Evolutionary conservation across 2,888 invertebrate species (phyloP).

Genomic region (Petrolisthes manimaculis): DNA sequence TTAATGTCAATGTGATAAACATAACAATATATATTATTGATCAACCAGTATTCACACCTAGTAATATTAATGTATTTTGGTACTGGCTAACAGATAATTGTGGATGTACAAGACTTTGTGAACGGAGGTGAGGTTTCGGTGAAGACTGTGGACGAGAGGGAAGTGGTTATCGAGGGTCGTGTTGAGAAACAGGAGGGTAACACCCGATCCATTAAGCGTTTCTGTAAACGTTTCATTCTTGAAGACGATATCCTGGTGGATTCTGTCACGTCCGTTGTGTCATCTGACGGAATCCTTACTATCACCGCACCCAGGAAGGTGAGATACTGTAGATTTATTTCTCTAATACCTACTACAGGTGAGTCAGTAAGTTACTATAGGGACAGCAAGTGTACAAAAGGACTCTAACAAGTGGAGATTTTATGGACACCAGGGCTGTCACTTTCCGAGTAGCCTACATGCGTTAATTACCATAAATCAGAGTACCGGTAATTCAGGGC

Average conservation of each 20-base stretch:
- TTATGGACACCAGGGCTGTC: no score
- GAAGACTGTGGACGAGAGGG: slow-evolving; percentile 33
- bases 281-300: slow-evolving; percentile 45
- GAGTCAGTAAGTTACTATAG: no score
- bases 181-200: slow-evolving; percentile 50
- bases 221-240: slow-evolving; percentile 40
- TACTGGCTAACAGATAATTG: slow-evolving; percentile 32
- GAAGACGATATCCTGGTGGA: slow-evolving; percentile 28
- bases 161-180: slow-evolving; percentile 41
- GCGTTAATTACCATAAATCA: no score
- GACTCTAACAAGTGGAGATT: no score
- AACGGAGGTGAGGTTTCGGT: slow-evolving; percentile 44
- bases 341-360: no score
- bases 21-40: background rate
- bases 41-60: background rate
- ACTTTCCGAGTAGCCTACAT: no score
- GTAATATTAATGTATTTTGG: background rate
- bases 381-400: no score
- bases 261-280: slow-evolving; percentile 31
- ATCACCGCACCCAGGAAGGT: slow-evolving; percentile 42
- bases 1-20: slow-evolving; percentile 1
- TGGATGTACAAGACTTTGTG: slow-evolving; percentile 52
- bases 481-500: no score
- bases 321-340: background rate
- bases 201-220: slow-evolving; percentile 28